Base-by-base conservation (phyloP, 1,140 invertebrate species). In the Lerema accius region DNA sequence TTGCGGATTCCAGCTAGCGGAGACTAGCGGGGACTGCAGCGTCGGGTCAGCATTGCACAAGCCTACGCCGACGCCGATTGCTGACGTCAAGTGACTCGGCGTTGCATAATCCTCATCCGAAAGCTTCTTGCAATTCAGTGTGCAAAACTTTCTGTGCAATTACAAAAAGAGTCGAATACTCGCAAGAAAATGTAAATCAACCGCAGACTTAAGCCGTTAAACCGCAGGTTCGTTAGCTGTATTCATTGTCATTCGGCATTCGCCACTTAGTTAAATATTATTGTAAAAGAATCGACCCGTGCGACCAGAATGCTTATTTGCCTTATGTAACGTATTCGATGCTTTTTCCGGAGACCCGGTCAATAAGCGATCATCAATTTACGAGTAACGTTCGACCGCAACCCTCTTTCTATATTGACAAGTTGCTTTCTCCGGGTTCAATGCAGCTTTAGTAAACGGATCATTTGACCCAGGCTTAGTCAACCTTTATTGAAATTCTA, bases 221-320 rank as follows among this genome's bases (percentile, higher is more conserved):
- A 67, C 65, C 65, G 37, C 65, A 67, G 9, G 7, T 40, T 56
- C 55, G 50, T 63, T 39, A 62, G 56, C 9, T 3, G 9, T 32
- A 10, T 45, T 37, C 35, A 63, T 62, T 56, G 61, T 19, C 51
- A 67, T 50, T 16, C 39, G 26, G 7, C 46, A 26, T 39, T 37
- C 19, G 48, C 45, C 49, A 51, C 48, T 28, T 40, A 65, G 23
- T 40, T 40, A 64, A 64, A 65, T 48, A 59, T 45, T 15, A 37
- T 59, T 65, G 39, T 59, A 53, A 59, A 59, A 59, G 16, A 15
- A 6, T n/a, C n/a, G 16, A 53, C 19, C 26, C 49, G n/a, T 11
- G 50, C 26, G 15, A 15, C 9, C 26, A 26, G 50, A 35, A 39
- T 19, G 16, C 15, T 11, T 15, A 3, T 16, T 19, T 13, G 19